Conservation (phyloP, 2,888 invertebrate genomes). For the Diaperis boleti region DNA sequence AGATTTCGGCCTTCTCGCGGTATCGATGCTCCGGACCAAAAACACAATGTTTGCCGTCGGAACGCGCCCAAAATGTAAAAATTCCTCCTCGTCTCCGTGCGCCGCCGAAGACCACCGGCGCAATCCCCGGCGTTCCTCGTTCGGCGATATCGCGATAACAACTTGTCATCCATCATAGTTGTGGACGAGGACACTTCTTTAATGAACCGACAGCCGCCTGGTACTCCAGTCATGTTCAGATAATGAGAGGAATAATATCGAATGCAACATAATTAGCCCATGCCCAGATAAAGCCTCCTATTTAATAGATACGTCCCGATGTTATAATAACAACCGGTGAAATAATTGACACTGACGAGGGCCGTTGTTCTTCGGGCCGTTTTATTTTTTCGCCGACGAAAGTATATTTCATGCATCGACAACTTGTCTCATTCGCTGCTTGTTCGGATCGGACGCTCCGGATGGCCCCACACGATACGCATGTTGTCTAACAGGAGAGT, state of each 20-base stretch:
- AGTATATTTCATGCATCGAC: constrained; percentile 41
- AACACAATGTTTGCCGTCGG: too few species aligned
- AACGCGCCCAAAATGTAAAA: too few species aligned
- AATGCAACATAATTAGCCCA: constrained; percentile 52
- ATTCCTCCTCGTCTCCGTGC: constrained; percentile 46
- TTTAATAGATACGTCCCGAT: constrained; percentile 25
- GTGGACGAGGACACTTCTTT: constrained; percentile 63
- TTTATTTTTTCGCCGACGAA: constrained; percentile 19
- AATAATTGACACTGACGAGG: constrained; percentile 42
- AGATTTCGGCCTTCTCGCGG: too few species aligned
- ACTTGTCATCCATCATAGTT: constrained; percentile 65
- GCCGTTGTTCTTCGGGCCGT: constrained; percentile 21
- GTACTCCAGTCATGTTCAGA: constrained; percentile 56
- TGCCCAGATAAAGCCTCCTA: constrained; percentile 31
- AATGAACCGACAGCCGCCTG: constrained; percentile 64
- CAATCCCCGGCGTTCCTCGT: constrained; percentile 58
- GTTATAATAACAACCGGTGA: constrained; percentile 33
- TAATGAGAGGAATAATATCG: constrained; percentile 57
- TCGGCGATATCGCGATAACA: constrained; percentile 62
- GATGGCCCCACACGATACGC: constrained; percentile 26
- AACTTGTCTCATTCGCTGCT: constrained; percentile 32
- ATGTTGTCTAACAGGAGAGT: constrained; percentile 28
- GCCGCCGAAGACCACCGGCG: constrained; percentile 57
- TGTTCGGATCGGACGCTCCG: constrained; percentile 13
- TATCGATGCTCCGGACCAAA: too few species aligned